Conservation (phyloP, 1,140 invertebrate species). For the Lineus longissimus region DNA sequence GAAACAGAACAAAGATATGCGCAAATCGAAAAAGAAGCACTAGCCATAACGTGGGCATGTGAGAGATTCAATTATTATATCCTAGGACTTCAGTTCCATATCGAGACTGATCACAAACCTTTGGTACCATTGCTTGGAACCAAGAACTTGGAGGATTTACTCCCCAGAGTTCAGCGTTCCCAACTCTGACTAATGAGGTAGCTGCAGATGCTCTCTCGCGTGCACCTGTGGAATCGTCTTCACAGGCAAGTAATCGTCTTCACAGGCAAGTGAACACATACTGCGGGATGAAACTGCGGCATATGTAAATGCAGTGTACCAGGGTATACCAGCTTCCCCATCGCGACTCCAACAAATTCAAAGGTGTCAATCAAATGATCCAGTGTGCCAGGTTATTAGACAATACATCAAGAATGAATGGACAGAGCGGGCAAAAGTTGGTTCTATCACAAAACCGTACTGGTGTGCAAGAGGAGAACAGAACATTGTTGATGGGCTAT, state of each 20-base stretch:
- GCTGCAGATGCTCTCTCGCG: background rate
- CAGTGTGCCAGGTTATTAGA: background rate
- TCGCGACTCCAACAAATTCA: slow-evolving; percentile 8
- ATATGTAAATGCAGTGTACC: slow-evolving; percentile 5
- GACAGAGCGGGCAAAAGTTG: background rate
- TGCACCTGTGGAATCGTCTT: too few species aligned
- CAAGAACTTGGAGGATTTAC: too few species aligned
- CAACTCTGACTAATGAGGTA: slow-evolving; percentile 3
- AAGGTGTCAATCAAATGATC: slow-evolving; percentile 7
- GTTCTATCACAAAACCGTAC: slow-evolving; percentile 9
- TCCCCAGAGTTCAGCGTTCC: background rate
- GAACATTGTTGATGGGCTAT: slow-evolving; percentile 9
- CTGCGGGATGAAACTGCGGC: background rate
- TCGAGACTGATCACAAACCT: too few species aligned
- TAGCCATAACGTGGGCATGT: too few species aligned
- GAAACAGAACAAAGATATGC: too few species aligned
- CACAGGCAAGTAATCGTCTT: too few species aligned
- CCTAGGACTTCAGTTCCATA: too few species aligned
- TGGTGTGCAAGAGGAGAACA: slow-evolving; percentile 1
- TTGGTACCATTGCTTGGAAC: background rate
- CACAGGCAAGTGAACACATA: too few species aligned
- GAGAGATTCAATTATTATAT: too few species aligned
- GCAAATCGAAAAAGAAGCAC: too few species aligned
- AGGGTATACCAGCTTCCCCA: slow-evolving; percentile 5
- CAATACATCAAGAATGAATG: slow-evolving; percentile 10